These are phyloP conservation scores for Myathropa florea DNA, from an alignment of 2,888 invertebrate genomes.

Conservation along the genomic window DNA sequence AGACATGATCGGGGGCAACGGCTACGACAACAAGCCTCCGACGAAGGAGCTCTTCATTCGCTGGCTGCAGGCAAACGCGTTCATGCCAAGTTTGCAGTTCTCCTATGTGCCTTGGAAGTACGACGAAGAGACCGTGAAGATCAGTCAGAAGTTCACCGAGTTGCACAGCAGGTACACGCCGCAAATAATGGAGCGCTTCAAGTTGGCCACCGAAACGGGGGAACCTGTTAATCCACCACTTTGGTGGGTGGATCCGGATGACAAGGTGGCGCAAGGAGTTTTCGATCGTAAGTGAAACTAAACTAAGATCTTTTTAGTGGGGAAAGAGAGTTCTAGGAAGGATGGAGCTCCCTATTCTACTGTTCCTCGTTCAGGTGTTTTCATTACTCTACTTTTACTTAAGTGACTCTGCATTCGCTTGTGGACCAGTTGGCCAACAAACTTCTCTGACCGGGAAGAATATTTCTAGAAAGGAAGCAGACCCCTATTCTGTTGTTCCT, in stretches of 20 bases:
- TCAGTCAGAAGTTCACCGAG: constrained; percentile 84
- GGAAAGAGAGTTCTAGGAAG: too few species aligned
- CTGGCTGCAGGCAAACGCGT: constrained; percentile 88
- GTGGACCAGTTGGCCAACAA: too few species aligned
- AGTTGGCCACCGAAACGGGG: constrained; percentile 83
- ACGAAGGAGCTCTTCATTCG: constrained; percentile 85
- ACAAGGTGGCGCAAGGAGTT: constrained; percentile 83
- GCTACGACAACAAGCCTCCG: constrained; percentile 82
- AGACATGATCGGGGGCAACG: constrained; percentile 88
- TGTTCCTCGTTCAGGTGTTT: too few species aligned
- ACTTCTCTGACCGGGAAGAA: too few species aligned
- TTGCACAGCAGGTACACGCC: constrained; percentile 85
- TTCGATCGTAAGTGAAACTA: constrained; percentile 82
- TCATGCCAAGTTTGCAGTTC: constrained; percentile 90
- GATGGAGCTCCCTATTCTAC: too few species aligned
- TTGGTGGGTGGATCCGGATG: constrained; percentile 91
- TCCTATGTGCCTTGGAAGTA: constrained; percentile 90
- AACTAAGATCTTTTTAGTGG: too few species aligned
- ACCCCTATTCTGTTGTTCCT: too few species aligned
- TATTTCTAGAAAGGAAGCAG: too few species aligned
- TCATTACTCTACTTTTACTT: too few species aligned
- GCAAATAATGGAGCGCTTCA: constrained; percentile 84
- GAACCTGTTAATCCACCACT: constrained; percentile 90
- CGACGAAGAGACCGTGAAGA: constrained; percentile 83
- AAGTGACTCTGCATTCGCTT: too few species aligned